These are phyloP conservation scores for Cotesia typhae DNA, from an alignment of 1,140 invertebrate genomes.

Conservation along the genomic window DNA sequence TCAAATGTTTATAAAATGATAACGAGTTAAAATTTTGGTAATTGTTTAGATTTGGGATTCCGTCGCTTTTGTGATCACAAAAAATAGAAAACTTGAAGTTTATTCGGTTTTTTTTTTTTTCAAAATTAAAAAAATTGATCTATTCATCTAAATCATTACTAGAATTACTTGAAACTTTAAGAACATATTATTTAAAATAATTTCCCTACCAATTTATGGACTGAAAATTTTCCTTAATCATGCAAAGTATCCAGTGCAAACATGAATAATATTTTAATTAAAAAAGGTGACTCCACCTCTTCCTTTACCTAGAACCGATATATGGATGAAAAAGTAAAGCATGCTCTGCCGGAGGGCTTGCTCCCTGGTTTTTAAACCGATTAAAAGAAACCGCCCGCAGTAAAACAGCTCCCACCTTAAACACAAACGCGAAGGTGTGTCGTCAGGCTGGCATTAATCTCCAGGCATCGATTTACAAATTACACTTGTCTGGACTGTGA, in stretches of 20 bases:
- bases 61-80: too few species aligned
- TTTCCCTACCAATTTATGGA: too few species aligned
- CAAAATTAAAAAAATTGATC: too few species aligned
- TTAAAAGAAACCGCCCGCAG: slow-evolving; percentile 34
- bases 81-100: too few species aligned
- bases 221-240: too few species aligned
- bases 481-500: slow-evolving; percentile 33
- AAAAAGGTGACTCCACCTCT: background rate
- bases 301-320: slow-evolving; percentile 14
- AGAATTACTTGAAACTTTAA: too few species aligned
- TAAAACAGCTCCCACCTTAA: slow-evolving; percentile 28
- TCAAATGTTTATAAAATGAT: too few species aligned
- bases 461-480: slow-evolving; percentile 45
- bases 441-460: slow-evolving; percentile 38
- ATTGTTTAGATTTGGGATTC: too few species aligned
- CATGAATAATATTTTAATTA: background rate
- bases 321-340: background rate
- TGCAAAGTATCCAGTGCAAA: background rate
- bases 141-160: too few species aligned
- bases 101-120: too few species aligned
- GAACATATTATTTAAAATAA: too few species aligned
- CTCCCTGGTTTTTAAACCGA: slow-evolving; percentile 39
- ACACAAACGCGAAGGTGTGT: slow-evolving; percentile 35
- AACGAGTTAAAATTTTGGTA: too few species aligned
- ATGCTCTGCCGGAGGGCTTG: slow-evolving; percentile 32